Percentiles rank a stretch among this genome's conserved stretches.
These are phyloP conservation scores for Tipula helvola DNA, from an alignment of 2,888 invertebrate species.

Conservation along the genomic window DNA sequence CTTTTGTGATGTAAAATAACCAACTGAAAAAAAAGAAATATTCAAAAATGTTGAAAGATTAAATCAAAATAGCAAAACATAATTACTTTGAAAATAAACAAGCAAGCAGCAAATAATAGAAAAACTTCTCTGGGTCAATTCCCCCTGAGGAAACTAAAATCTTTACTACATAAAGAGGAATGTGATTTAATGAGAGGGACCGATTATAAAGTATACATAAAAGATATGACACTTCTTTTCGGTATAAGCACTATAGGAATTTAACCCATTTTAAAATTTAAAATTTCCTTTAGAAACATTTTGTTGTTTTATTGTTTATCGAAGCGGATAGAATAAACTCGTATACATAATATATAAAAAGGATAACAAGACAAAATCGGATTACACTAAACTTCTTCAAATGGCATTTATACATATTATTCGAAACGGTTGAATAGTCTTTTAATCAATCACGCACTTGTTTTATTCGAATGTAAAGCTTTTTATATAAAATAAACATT, in stretches of 20 bases:
- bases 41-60: background rate
- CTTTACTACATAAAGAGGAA: background rate
- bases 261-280: slow-evolving; percentile 4
- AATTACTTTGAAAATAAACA: background rate
- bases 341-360: background rate
- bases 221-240: background rate
- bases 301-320: background rate
- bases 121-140: background rate
- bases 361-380: background rate
- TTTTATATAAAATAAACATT: background rate
- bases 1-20: background rate
- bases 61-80: background rate
- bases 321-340: background rate
- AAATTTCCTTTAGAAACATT: background rate
- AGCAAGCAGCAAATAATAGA: background rate
- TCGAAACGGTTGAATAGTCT: background rate
- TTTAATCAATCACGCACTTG: background rate
- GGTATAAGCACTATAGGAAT: background rate
- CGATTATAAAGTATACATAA: background rate
- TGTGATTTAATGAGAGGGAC: background rate
- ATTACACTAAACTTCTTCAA: background rate
- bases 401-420: background rate
- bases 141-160: background rate
- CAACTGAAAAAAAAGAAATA: background rate
- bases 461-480: background rate